Percentiles rank a stretch among this genome's conserved stretches.
Evolutionary conservation across 2,888 invertebrate genomes (phyloP).

Genomic region (Coelinius sp.): DNA sequence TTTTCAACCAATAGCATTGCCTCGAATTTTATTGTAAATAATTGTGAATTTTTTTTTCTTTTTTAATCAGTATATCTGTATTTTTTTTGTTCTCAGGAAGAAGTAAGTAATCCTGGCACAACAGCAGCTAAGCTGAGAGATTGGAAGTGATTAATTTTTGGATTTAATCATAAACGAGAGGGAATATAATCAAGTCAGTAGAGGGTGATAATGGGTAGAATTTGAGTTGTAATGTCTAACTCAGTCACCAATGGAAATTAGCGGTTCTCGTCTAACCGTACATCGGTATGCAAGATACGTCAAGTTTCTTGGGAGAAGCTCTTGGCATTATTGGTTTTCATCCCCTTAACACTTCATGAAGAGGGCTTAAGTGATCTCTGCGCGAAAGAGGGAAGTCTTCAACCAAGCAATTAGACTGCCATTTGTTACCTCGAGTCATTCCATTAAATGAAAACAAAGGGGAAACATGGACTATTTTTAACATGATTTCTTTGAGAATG

Average conservation of each 20-base stretch:
- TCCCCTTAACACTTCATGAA: constrained; percentile 22
- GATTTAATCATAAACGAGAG: neutral
- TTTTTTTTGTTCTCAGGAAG: constrained; percentile 70
- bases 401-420: constrained; percentile 68
- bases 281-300: constrained; percentile 61
- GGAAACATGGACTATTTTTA: neutral
- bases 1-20: neutral
- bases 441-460: constrained; percentile 14
- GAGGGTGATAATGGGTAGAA: neutral
- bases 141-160: neutral
- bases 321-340: constrained; percentile 69
- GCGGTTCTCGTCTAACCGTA: constrained; percentile 59
- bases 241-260: constrained; percentile 64
- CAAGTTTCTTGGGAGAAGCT: constrained; percentile 55
- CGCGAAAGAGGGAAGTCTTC: constrained; percentile 52
- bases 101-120: constrained; percentile 68
- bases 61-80: constrained; percentile 54
- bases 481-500: neutral
- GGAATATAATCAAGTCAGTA: neutral
- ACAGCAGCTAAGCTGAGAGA: constrained; percentile 6
- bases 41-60: constrained; percentile 5
- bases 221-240: constrained; percentile 64
- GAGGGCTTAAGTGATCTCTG: neutral
- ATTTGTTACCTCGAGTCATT: constrained; percentile 57
- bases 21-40: constrained; percentile 8